Evolutionary conservation across 2,797 vertebrate species (phyloP).

Genomic region (Rallus crepitans): DNA sequence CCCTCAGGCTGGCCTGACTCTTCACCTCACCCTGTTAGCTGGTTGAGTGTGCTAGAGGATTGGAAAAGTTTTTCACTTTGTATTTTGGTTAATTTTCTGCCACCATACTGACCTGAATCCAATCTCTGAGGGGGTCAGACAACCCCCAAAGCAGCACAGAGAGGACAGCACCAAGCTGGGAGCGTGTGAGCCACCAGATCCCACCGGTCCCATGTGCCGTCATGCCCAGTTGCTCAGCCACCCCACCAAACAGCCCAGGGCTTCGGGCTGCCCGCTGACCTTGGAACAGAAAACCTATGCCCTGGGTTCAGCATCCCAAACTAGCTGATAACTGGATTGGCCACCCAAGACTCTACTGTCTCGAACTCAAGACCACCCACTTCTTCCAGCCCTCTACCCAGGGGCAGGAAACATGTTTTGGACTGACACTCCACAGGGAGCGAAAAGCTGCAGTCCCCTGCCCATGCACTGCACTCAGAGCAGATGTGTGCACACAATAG

Average conservation of each 20-base stretch:
- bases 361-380: neutral
- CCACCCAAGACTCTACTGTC: neutral
- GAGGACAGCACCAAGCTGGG: neutral
- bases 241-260: neutral
- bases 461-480: neutral
- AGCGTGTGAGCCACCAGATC: accelerated
- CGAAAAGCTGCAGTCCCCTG: neutral
- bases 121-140: neutral
- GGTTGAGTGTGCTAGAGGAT: neutral
- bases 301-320: neutral
- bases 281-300: neutral
- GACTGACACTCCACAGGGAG: neutral
- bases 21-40: neutral
- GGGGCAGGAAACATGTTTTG: neutral
- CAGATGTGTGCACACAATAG: accelerated
- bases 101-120: neutral
- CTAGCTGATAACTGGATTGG: neutral
- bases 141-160: neutral
- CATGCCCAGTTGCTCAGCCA: neutral
- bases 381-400: neutral
- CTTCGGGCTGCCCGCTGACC: neutral
- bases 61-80: neutral
- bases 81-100: neutral
- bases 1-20: neutral
- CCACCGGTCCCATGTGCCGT: neutral